Percentiles rank a stretch among this genome's conserved stretches.
Conservation (phyloP, 2,113 vertebrate species). For the Sminthopsis crassicaudata region DNA sequence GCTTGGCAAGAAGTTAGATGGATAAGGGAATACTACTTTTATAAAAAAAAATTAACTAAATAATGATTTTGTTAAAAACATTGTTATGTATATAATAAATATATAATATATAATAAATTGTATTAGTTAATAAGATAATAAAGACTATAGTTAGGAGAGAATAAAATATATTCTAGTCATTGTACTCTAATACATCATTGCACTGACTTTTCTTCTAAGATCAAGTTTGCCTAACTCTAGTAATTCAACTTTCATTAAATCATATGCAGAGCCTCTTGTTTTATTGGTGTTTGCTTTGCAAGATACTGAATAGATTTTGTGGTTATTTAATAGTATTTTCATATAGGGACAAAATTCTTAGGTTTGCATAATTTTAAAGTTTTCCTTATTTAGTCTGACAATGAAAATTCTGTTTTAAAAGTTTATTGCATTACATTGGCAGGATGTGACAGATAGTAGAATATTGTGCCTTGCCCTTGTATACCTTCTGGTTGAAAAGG, state of each 20-base stretch:
- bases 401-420: not conserved
- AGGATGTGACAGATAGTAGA: conserved; percentile 91
- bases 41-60: not conserved
- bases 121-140: not conserved
- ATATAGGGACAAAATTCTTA: not conserved
- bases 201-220: conserved; percentile 4
- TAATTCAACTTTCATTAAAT: not conserved
- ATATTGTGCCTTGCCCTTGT: conserved; percentile 91
- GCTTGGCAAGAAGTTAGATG: not conserved
- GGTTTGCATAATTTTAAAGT: conserved; percentile 3
- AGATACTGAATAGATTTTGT: conserved; percentile 23
- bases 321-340: conserved; percentile 46
- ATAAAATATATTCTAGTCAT: conserved; percentile 11
- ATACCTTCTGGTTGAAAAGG: conserved; percentile 85
- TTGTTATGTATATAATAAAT: not conserved
- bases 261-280: not conserved
- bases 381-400: not conserved
- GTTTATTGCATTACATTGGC: conserved; percentile 12
- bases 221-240: not conserved
- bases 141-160: not conserved
- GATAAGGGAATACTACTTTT: not conserved
- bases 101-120: not conserved
- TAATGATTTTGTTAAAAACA: not conserved
- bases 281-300: not conserved
- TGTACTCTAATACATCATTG: conserved; percentile 27